phyloP scores from a whole-genome alignment of 2,888 invertebrate genomes.

The Chrysopilus asiliformis region DNA sequence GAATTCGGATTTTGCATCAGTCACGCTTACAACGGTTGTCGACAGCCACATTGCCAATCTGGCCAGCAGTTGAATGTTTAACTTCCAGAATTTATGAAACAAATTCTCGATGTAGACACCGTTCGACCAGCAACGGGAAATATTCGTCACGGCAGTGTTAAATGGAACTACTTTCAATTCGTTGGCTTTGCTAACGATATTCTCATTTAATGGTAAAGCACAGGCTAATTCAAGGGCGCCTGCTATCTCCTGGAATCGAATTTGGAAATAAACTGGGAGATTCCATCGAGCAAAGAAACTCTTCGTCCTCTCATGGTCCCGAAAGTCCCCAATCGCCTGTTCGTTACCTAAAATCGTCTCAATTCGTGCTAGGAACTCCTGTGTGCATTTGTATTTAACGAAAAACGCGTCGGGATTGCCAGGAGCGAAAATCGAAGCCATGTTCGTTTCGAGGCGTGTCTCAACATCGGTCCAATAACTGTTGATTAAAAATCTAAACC shows the following conservation, averaged over 20 bases:
- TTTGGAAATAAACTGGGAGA: slow-evolving; percentile 89
- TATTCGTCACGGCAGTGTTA: slow-evolving; percentile 38
- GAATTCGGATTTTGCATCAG: slow-evolving; percentile 1
- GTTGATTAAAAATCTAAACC: slow-evolving; percentile 67
- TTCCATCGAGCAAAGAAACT: slow-evolving; percentile 82
- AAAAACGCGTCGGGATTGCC: slow-evolving; percentile 85
- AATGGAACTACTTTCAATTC: slow-evolving; percentile 26
- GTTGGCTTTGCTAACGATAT: slow-evolving; percentile 16
- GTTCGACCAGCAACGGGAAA: slow-evolving; percentile 58
- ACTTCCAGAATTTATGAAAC: slow-evolving; percentile 76
- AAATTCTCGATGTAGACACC: slow-evolving; percentile 67
- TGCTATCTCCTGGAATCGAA: slow-evolving; percentile 83
- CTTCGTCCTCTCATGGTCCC: slow-evolving; percentile 55
- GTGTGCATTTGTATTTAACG: slow-evolving; percentile 63
- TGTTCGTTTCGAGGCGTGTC: slow-evolving; percentile 62
- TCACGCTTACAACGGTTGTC: slow-evolving; percentile 14
- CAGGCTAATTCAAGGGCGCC: slow-evolving; percentile 37
- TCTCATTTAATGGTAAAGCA: slow-evolving; percentile 23
- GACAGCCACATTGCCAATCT: slow-evolving; percentile 64
- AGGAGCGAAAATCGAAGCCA: slow-evolving; percentile 77
- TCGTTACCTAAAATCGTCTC: slow-evolving; percentile 46
- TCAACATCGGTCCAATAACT: slow-evolving; percentile 82
- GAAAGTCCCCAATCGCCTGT: slow-evolving; percentile 44
- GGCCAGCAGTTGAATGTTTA: slow-evolving; percentile 69
- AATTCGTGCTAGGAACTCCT: slow-evolving; percentile 58